phyloP scores from a whole-genome alignment of 2,888 invertebrate genomes.

The Caenorhabditis virilis region DNA sequence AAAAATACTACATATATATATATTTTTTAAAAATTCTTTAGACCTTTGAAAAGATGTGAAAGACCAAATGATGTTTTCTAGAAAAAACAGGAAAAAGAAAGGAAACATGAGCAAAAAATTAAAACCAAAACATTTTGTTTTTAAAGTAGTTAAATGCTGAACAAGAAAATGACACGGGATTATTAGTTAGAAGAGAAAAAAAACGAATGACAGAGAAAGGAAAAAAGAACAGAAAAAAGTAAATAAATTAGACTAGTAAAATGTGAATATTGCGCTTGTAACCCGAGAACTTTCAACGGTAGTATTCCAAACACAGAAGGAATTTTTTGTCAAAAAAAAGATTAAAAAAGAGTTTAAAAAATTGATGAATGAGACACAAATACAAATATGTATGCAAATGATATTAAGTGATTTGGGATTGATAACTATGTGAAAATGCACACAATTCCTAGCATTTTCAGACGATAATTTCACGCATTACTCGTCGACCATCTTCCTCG shows the following conservation, averaged over 20 bases:
- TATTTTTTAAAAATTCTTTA: too few relatives aligned
- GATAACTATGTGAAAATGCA: too few relatives aligned
- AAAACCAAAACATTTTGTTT: background rate
- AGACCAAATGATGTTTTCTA: too few relatives aligned
- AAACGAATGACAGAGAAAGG: background rate
- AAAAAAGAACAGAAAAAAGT: background rate
- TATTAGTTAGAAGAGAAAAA: background rate
- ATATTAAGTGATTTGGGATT: too few relatives aligned
- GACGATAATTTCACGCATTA: slow-evolving; percentile 52
- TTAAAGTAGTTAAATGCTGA: slow-evolving; percentile 1
- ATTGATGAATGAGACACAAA: too few relatives aligned
- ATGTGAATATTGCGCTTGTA: slow-evolving; percentile 2
- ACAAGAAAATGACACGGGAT: background rate
- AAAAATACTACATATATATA: too few relatives aligned
- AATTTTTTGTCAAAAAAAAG: background rate
- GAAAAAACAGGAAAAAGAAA: too few relatives aligned
- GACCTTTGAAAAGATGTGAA: too few relatives aligned
- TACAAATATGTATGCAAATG: too few relatives aligned
- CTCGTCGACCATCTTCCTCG: slow-evolving; percentile 39
- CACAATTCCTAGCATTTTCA: too few relatives aligned
- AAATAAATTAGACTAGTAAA: background rate
- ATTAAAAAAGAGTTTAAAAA: background rate
- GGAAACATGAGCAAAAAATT: background rate
- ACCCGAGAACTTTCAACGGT: background rate
- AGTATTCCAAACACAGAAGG: slow-evolving; percentile 1